Base-by-base conservation (phyloP, 2,888 invertebrate genomes). In the Drosophila mimetica region DNA sequence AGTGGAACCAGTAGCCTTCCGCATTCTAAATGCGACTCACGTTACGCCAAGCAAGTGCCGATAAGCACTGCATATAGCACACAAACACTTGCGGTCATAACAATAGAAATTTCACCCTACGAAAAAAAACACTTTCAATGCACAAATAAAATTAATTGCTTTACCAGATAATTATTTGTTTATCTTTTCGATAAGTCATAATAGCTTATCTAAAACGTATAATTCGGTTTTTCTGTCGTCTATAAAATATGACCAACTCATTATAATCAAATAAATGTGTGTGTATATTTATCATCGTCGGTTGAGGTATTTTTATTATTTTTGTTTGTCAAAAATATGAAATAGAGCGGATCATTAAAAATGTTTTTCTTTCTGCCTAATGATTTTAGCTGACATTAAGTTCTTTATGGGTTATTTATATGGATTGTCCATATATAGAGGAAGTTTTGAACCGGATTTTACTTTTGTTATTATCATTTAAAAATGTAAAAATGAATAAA, bases 21-120 rank as follows among this genome's bases (percentile, higher is more conserved):
- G 63, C 46, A 63, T 63, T 53, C 47, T 42, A 51, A 46, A 64
- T 64, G 63, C 50, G 22, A 16, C 63, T 64, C 61, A 64, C 42
- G 44, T 64, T 64, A 61, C 63, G 36, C 28, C 20, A 13, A 28
- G 34, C 60, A 20, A 50, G 42, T 50, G 36, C 22, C 42, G 60
- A 50, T 50, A 64, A 36, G 60, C 22, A 28, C n/a, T 59, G 48
- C 34, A 22, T 16, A 22, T 30, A 37, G 55, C 18, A 16, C n/a
- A 39, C 16, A 11, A 1, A 55, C 60, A 61, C 6, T 39, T 14
- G 50, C 6, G 37, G 30, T 20, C 46, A 22, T 2, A 50, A 39
- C 28, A 20, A 2, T 50, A 57, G 48, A n/a, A 28, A 2, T 18
- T 0, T 4, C 2, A 6, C 1, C 6, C 3, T 11, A 5, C 5